Conservation (phyloP, 2,113 vertebrate species). For the Phyllostomus hastatus region DNA sequence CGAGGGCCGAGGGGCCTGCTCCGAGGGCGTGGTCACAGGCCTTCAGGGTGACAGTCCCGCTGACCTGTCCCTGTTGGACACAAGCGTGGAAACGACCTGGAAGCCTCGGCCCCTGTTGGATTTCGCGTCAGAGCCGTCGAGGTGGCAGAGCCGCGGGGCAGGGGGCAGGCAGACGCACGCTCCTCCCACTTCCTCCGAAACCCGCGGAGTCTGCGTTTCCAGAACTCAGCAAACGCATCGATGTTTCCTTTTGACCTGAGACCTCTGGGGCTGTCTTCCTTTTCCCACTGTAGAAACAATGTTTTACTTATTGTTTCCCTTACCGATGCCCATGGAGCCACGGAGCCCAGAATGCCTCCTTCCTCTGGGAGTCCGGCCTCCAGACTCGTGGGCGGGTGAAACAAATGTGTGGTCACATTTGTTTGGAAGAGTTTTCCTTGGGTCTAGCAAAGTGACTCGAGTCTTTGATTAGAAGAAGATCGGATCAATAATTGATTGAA, state of each 20-base stretch:
- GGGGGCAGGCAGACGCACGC: too few species aligned
- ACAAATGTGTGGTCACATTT: not conserved
- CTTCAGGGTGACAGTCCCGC: too few species aligned
- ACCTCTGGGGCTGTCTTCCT: not conserved
- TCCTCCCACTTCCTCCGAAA: not conserved
- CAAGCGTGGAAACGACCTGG: too few species aligned
- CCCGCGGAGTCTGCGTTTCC: conserved; percentile 13
- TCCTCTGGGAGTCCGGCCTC: conserved; percentile 62
- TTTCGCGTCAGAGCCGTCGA: fast-evolving
- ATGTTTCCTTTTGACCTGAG: conserved; percentile 43
- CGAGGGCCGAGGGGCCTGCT: too few species aligned
- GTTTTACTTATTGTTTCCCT: not conserved
- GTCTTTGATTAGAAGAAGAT: not conserved
- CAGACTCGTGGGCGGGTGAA: conserved; percentile 39
- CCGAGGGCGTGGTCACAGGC: too few species aligned
- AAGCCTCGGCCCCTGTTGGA: too few species aligned
- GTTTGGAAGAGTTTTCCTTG: not conserved
- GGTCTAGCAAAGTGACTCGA: not conserved
- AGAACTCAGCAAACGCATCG: conserved; percentile 6
- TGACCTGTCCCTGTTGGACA: too few species aligned
- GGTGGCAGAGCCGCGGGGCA: too few species aligned
- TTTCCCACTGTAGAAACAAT: conserved; percentile 29
- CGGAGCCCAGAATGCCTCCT: conserved; percentile 37
- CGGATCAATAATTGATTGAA: not conserved
- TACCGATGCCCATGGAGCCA: not conserved